Conservation (phyloP, 2,888 invertebrate genomes). For the Callyntrura guangdongensis region DNA sequence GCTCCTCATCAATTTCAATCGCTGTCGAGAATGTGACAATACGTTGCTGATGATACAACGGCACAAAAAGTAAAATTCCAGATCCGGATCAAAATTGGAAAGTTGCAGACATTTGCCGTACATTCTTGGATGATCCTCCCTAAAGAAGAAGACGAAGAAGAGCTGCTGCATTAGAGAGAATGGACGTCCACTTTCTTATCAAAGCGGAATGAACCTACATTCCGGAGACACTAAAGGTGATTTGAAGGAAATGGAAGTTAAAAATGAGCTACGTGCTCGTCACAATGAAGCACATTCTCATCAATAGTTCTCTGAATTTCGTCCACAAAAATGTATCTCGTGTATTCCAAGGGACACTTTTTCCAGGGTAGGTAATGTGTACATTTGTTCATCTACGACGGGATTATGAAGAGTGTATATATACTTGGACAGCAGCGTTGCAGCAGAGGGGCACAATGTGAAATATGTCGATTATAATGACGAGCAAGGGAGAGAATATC, state of each 20-base stretch:
- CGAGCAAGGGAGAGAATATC: too few relatives aligned
- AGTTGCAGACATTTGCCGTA: too few relatives aligned
- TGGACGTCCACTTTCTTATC: background rate
- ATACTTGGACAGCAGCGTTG: too few relatives aligned
- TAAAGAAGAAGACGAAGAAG: background rate
- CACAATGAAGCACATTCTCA: slow-evolving; percentile 29
- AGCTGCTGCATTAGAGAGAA: background rate
- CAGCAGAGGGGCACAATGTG: too few relatives aligned
- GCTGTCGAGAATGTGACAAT: background rate
- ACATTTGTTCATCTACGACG: background rate
- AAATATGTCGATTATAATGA: too few relatives aligned
- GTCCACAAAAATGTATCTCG: slow-evolving; percentile 18
- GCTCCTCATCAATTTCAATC: background rate
- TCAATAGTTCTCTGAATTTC: background rate
- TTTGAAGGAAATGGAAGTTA: background rate
- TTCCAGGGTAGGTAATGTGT: background rate
- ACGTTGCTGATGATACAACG: too few relatives aligned
- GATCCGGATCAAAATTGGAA: too few relatives aligned
- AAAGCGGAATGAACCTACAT: background rate
- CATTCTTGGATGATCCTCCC: background rate
- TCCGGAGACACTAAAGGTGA: background rate
- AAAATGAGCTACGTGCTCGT: slow-evolving; percentile 13
- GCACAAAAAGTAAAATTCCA: too few relatives aligned
- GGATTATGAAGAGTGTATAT: too few relatives aligned
- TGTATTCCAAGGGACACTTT: background rate